Percentiles rank a stretch among this genome's conserved stretches.
These are phyloP conservation scores for Anabas testudineus DNA, from an alignment of 2,797 vertebrate species.

Conservation along the genomic window DNA sequence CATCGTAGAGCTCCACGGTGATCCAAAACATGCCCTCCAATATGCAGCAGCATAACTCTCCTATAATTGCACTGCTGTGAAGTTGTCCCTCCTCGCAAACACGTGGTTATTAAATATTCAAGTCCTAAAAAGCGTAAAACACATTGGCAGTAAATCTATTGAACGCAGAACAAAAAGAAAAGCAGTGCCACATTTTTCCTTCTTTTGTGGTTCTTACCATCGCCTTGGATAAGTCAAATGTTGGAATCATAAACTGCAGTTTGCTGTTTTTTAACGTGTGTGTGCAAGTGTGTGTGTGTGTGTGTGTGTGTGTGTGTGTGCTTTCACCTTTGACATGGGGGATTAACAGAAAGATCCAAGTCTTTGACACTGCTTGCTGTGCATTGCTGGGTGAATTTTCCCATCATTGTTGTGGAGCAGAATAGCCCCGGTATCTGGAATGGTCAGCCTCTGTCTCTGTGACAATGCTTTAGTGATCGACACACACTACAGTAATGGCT, in stretches of 20 bases:
- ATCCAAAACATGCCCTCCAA: slow-evolving; percentile 26
- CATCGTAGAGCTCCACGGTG: background rate
- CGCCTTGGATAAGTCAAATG: slow-evolving; percentile 23
- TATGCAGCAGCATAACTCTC: slow-evolving; percentile 22
- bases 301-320: slow-evolving; percentile 35
- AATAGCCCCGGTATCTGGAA: slow-evolving; percentile 62
- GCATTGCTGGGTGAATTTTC: slow-evolving; percentile 57
- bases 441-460: slow-evolving; percentile 69
- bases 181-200: slow-evolving; percentile 9
- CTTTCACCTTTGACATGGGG: slow-evolving; percentile 52
- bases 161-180: slow-evolving; percentile 38
- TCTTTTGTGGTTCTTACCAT: slow-evolving; percentile 50
- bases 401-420: slow-evolving; percentile 71
- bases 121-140: slow-evolving; percentile 53
- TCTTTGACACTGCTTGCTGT: slow-evolving; percentile 45
- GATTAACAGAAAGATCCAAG: slow-evolving; percentile 53
- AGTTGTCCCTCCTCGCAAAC: slow-evolving; percentile 47
- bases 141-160: slow-evolving; percentile 58
- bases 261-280: slow-evolving; percentile 7
- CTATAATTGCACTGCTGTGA: slow-evolving; percentile 47
- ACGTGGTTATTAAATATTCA: slow-evolving; percentile 41
- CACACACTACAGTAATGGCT: slow-evolving; percentile 69
- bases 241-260: slow-evolving; percentile 30
- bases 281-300: slow-evolving; percentile 4
- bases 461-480: slow-evolving; percentile 80